phyloP scores from a whole-genome alignment of 2,888 invertebrate genomes.

The Ecdyonurus torrentis region DNA sequence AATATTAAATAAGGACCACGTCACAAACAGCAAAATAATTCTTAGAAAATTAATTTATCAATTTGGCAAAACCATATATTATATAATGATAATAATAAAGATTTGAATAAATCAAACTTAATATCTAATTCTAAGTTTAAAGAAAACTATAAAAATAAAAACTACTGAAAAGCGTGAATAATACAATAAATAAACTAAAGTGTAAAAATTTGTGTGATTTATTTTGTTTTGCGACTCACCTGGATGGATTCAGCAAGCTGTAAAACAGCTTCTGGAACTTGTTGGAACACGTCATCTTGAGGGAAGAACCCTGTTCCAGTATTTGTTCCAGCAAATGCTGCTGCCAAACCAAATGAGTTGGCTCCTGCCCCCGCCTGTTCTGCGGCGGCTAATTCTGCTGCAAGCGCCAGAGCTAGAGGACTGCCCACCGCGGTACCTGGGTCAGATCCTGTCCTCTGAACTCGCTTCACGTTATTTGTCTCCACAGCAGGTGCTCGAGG shows the following conservation, averaged over 20 bases:
- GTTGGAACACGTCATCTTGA: constrained; percentile 60
- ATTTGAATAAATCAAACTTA: too few relatives aligned
- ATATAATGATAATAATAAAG: too few relatives aligned
- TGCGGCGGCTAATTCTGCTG: constrained; percentile 38
- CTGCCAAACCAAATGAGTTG: constrained; percentile 27
- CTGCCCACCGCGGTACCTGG: constrained; percentile 14
- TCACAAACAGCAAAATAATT: too few relatives aligned
- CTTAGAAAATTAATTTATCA: too few relatives aligned
- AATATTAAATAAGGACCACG: too few relatives aligned
- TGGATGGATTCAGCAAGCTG: constrained; percentile 33
- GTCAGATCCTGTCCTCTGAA: constrained; percentile 17
- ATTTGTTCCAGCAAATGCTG: constrained; percentile 24
- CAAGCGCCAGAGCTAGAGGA: constrained; percentile 35
- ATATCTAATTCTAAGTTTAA: too few relatives aligned
- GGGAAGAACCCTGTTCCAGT: constrained; percentile 28
- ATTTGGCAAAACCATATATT: too few relatives aligned
- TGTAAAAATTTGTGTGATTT: constrained; percentile 1
- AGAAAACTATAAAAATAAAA: too few relatives aligned
- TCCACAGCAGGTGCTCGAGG: constrained; percentile 26
- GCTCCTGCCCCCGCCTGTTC: constrained; percentile 34
- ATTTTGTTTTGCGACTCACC: constrained; percentile 19
- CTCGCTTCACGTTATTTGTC: constrained; percentile 23
- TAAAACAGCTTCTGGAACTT: constrained; percentile 47
- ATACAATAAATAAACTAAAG: too few relatives aligned
- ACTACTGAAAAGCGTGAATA: too few relatives aligned